Evolutionary conservation across 2,888 invertebrate genomes (phyloP).

Genomic region (Antitype chi): DNA sequence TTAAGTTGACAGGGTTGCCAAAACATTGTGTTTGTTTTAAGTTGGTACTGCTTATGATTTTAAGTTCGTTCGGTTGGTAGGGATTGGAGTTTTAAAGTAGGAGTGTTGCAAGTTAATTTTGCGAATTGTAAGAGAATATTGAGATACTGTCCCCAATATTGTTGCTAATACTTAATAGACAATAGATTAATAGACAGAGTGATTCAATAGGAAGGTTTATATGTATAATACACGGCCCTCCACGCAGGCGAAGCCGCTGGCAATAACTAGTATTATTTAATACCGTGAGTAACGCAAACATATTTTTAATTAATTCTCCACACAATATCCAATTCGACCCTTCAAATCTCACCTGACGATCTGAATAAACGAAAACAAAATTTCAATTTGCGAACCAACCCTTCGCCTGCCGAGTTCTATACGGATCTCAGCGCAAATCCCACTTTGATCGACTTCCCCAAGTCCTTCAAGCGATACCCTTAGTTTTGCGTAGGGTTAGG

Average conservation of each 20-base stretch:
- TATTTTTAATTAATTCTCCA: constrained; percentile 55
- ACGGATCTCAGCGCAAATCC: constrained; percentile 83
- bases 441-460: constrained; percentile 86
- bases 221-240: no score
- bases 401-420: constrained; percentile 67
- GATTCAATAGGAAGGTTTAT: no score
- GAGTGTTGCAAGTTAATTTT: constrained; percentile 26
- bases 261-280: no score
- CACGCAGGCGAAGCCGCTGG: no score
- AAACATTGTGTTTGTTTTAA: constrained; percentile 43
- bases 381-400: constrained; percentile 83
- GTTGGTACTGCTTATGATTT: constrained; percentile 43
- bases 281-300: not conserved
- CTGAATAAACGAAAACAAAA: constrained; percentile 85
- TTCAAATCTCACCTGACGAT: constrained; percentile 78
- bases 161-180: no score
- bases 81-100: constrained; percentile 32
- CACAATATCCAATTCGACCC: constrained; percentile 64
- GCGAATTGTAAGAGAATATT: not conserved
- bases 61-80: constrained; percentile 38
- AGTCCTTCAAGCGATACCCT: constrained; percentile 73
- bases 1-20: constrained; percentile 64
- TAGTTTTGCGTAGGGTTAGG: constrained; percentile 75
- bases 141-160: not conserved
- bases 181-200: no score